A percentile compares a stretch with the other conserved stretches of the same genome.
These are phyloP conservation scores for Muraenolepis orangiensis DNA, from an alignment of 2,797 vertebrate genomes.

Conservation along the genomic window DNA sequence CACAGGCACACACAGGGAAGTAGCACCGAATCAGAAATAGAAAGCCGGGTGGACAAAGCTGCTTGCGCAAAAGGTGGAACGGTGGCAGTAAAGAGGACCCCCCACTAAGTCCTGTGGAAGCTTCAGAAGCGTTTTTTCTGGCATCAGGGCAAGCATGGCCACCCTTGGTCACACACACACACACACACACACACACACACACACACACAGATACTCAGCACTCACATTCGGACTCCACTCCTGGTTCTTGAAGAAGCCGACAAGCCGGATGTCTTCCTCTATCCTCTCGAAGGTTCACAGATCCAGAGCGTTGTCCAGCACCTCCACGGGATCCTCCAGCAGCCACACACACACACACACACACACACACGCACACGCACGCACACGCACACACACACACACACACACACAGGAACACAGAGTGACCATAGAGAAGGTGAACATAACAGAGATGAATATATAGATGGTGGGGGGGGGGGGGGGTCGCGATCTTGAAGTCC, in stretches of 20 bases:
- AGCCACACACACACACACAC: conserved; percentile 67
- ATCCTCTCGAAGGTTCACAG: conserved; percentile 90
- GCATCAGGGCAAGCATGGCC: background rate
- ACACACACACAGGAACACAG: background rate
- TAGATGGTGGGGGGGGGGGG: too few species aligned
- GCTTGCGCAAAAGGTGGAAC: too few species aligned
- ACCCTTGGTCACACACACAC: too few species aligned
- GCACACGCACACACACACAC: background rate
- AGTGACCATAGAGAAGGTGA: too few species aligned
- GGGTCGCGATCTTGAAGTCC: too few species aligned
- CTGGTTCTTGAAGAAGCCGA: conserved; percentile 91
- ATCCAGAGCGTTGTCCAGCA: conserved; percentile 87
- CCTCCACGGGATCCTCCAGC: conserved; percentile 91
- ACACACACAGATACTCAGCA: conserved; percentile 18
- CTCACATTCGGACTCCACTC: conserved; percentile 94
- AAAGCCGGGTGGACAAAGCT: conserved; percentile 92
- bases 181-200: background rate
- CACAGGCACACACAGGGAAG: too few species aligned
- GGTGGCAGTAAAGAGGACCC: too few species aligned
- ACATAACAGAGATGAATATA: too few species aligned
- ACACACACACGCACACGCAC: too few species aligned
- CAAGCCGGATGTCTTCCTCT: conserved; percentile 88
- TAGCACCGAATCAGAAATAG: too few species aligned
- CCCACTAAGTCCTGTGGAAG: too few species aligned
- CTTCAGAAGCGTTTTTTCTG: too few species aligned